Evolutionary conservation across 2,797 vertebrate species (phyloP).

Genomic region (Phoebastria nigripes): DNA sequence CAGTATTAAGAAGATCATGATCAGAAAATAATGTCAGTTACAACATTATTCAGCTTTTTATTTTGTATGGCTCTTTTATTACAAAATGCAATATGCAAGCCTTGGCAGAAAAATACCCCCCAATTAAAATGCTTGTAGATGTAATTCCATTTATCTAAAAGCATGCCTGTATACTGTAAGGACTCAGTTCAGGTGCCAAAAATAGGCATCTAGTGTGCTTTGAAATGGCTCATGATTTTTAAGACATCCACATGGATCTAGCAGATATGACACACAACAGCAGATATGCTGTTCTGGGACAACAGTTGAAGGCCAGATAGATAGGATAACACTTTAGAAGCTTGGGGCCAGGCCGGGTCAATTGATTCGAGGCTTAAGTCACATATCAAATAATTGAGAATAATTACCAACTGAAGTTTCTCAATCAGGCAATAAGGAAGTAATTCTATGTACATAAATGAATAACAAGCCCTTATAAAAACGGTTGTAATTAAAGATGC

Average conservation of each 20-base stretch:
- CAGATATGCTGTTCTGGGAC: neutral
- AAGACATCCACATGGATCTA: neutral
- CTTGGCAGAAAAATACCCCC: neutral
- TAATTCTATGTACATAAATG: slow-evolving; percentile 7
- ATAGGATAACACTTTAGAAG: neutral
- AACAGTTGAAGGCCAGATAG: neutral
- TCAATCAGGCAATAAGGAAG: slow-evolving; percentile 45
- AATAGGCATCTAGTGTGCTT: neutral
- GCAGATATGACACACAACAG: neutral
- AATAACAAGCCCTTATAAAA: slow-evolving; percentile 30
- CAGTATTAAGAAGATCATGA: neutral
- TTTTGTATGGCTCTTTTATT: neutral
- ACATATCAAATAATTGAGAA: slow-evolving; percentile 19
- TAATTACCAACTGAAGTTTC: slow-evolving; percentile 26
- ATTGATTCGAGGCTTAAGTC: slow-evolving; percentile 2
- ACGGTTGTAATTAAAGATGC: slow-evolving; percentile 28
- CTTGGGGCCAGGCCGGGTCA: neutral
- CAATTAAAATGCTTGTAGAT: neutral
- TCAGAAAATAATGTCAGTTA: neutral
- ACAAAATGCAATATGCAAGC: neutral
- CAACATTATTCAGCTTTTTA: neutral
- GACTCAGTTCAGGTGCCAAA: neutral
- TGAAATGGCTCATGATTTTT: neutral
- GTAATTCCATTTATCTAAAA: neutral
- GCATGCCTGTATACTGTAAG: neutral